A percentile compares a stretch with the other conserved stretches of the same genome.
These are phyloP conservation scores for Gastracanthus pulcherrimus DNA, from an alignment of 2,888 invertebrate genomes.

Conservation along the genomic window DNA sequence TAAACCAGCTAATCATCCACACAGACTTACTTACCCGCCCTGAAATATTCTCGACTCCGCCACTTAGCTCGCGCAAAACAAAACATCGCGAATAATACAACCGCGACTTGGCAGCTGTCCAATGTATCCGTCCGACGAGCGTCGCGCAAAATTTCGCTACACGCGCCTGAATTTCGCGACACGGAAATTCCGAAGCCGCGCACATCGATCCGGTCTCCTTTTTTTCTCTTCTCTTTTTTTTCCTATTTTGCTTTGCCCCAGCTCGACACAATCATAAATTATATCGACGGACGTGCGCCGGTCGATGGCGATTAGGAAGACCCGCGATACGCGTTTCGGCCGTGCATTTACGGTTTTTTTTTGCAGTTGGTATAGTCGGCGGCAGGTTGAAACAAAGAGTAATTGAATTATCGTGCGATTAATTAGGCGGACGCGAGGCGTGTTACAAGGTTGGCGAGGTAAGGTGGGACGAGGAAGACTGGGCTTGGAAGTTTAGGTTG, in stretches of 20 bases:
- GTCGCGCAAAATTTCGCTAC: background rate
- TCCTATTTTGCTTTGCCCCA: no score
- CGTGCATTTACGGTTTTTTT: background rate
- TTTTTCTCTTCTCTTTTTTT: no score
- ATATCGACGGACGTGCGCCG: slow-evolving; percentile 1
- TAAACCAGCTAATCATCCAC: no score
- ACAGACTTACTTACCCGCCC: no score
- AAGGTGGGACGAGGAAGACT: no score
- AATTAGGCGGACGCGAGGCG: background rate
- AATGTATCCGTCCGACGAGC: background rate
- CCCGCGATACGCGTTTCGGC: background rate
- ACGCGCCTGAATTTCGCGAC: background rate
- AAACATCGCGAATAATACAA: background rate
- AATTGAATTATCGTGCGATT: background rate
- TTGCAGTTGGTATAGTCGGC: background rate
- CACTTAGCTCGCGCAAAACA: slow-evolving; percentile 2
- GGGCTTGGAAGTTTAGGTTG: no score
- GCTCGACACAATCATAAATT: slow-evolving; percentile 25
- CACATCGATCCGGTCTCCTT: background rate
- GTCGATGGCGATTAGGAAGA: slow-evolving; percentile 41
- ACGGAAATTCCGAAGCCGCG: background rate
- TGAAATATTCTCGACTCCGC: background rate
- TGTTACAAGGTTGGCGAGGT: no score
- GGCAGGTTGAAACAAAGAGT: background rate
- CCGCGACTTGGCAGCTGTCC: background rate